Percentiles rank a stretch among this genome's conserved stretches.
phyloP scores from a whole-genome alignment of 2,113 vertebrate species.

The Dasyprocta punctata region DNA sequence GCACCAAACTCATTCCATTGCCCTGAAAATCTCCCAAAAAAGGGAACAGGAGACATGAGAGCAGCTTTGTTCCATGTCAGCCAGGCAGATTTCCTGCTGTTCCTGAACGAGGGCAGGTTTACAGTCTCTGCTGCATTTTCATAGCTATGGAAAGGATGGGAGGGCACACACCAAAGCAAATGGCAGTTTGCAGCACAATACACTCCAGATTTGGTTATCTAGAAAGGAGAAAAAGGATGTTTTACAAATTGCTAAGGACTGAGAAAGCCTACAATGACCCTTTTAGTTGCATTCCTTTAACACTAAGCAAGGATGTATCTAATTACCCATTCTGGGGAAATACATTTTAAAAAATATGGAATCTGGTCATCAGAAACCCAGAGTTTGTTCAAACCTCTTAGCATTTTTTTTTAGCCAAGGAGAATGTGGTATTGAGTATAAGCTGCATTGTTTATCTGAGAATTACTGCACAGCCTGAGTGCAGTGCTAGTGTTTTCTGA shows the following conservation, averaged over 20 bases:
- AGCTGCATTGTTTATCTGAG: conserved; percentile 34
- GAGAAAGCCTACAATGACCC: neutral
- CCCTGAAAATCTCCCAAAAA: conserved; percentile 4
- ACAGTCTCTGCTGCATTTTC: neutral
- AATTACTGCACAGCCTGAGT: neutral
- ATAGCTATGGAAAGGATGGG: neutral
- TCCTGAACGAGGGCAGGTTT: neutral
- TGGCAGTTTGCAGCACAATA: neutral
- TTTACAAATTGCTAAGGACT: neutral
- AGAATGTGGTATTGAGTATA: neutral
- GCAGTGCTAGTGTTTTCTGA: conserved; percentile 26
- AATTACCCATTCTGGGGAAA: neutral
- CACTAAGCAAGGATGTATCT: neutral
- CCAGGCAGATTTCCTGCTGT: neutral
- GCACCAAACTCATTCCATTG: neutral
- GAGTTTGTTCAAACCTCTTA: neutral
- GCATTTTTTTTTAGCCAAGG: neutral
- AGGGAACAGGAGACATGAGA: neutral
- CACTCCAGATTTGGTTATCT: neutral
- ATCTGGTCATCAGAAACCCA: neutral
- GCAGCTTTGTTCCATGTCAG: conserved; percentile 3
- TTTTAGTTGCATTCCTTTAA: neutral
- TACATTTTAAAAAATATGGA: neutral
- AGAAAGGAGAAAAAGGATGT: neutral
- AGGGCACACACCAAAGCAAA: neutral